Evolutionary conservation across 2,888 invertebrate genomes (phyloP).

Genomic region (Acronicta aceris): DNA sequence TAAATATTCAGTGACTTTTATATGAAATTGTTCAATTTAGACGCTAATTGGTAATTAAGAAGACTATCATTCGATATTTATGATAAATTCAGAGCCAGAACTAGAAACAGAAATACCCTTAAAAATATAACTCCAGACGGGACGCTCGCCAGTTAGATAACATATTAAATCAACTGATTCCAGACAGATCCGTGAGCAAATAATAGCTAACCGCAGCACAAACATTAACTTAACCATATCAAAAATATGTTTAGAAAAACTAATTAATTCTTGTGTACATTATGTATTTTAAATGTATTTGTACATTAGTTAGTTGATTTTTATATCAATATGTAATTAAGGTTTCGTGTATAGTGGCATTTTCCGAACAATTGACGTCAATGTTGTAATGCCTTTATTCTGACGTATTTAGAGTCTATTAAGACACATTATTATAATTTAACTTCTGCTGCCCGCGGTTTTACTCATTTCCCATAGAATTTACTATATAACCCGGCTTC

Average conservation of each 20-base stretch:
- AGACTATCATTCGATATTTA: too few species aligned
- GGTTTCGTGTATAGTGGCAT: slow-evolving; percentile 20
- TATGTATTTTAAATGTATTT: slow-evolving; percentile 34
- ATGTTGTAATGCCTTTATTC: slow-evolving; percentile 20
- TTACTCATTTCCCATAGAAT: too few species aligned
- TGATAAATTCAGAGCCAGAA: too few species aligned
- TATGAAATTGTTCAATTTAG: too few species aligned
- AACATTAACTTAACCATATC: not conserved
- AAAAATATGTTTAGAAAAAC: slow-evolving; percentile 29
- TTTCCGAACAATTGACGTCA: slow-evolving; percentile 55
- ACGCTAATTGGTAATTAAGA: too few species aligned
- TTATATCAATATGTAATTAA: slow-evolving; percentile 24
- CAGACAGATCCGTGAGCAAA: not conserved
- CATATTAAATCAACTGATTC: too few species aligned
- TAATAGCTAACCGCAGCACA: not conserved
- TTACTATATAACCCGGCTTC: too few species aligned
- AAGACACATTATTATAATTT: slow-evolving; percentile 8
- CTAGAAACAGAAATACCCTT: too few species aligned
- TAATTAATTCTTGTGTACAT: slow-evolving; percentile 6
- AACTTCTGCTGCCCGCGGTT: too few species aligned
- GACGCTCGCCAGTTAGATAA: too few species aligned
- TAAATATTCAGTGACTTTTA: too few species aligned
- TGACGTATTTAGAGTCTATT: not conserved
- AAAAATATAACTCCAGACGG: too few species aligned
- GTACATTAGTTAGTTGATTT: slow-evolving; percentile 25